Percentiles rank a stretch among this genome's conserved stretches.
These are phyloP conservation scores for Mesocentrotus franciscanus DNA, from an alignment of 53 echinoderm and acorn worm species.

Conservation along the genomic window DNA sequence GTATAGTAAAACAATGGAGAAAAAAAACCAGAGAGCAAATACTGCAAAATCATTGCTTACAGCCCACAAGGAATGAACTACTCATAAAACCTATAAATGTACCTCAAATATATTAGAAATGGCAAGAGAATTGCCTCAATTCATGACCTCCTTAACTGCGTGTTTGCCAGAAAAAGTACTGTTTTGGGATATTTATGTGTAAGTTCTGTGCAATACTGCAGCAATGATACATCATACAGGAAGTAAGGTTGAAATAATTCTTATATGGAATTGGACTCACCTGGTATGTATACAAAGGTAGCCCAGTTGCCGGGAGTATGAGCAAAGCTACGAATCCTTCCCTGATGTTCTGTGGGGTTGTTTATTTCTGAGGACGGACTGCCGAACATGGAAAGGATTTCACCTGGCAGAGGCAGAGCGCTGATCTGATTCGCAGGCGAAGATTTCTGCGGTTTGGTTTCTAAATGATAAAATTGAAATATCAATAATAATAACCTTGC, in stretches of 20 bases:
- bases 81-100: no score
- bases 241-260: no score
- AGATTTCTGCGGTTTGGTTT: not conserved
- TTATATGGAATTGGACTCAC: conserved; percentile 50
- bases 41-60: no score
- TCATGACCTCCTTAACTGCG: not conserved
- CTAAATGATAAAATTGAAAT: not conserved
- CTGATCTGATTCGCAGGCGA: not conserved
- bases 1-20: no score
- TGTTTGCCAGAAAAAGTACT: not conserved
- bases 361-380: not conserved
- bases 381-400: conserved; percentile 75
- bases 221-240: no score
- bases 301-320: conserved; percentile 96
- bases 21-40: no score
- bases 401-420: conserved; percentile 51
- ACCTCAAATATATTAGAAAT: no score
- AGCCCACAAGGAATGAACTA: no score
- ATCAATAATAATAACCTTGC: not conserved
- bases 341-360: conserved; percentile 68
- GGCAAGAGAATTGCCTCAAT: not conserved
- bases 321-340: conserved; percentile 83
- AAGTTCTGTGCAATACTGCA: no score
- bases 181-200: no score
- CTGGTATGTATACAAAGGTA: conserved; percentile 86